Evolutionary conservation across 2,888 invertebrate genomes (phyloP).

Genomic region (Mythimna loreyi): DNA sequence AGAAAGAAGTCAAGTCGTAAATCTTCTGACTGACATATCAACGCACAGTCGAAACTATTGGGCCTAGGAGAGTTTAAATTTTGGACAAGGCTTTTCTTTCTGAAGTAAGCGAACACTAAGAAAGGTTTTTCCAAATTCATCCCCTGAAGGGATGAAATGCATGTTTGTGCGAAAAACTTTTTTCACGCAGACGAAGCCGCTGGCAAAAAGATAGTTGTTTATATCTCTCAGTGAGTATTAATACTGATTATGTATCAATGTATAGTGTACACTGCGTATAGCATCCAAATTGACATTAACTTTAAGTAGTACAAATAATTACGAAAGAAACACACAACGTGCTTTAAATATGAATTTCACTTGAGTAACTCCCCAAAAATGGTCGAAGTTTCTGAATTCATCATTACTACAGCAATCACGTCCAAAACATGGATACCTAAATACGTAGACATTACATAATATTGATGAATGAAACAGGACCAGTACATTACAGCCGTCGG

Average conservation of each 20-base stretch:
- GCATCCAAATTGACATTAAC: constrained; percentile 13
- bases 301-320: background rate
- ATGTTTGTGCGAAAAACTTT: too few species aligned
- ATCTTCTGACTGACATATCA: too few species aligned
- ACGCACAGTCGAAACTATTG: too few species aligned
- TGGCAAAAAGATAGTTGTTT: too few species aligned
- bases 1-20: background rate
- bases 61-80: too few species aligned
- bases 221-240: background rate
- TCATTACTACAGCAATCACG: constrained; percentile 28
- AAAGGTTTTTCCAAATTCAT: too few species aligned
- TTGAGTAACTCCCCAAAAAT: constrained; percentile 3
- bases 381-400: background rate
- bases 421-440: background rate
- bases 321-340: background rate
- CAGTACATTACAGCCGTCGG: too few species aligned
- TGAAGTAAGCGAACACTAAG: too few species aligned
- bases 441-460: constrained; percentile 7
- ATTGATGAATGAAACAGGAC: background rate
- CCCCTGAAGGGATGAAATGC: too few species aligned
- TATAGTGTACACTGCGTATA: background rate
- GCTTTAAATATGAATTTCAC: constrained; percentile 15
- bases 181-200: too few species aligned
- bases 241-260: background rate
- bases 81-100: too few species aligned